A percentile compares a stretch with the other conserved stretches of the same genome.
Conservation (phyloP, 1,140 invertebrate genomes). For the Drosophila pruinosa region DNA sequence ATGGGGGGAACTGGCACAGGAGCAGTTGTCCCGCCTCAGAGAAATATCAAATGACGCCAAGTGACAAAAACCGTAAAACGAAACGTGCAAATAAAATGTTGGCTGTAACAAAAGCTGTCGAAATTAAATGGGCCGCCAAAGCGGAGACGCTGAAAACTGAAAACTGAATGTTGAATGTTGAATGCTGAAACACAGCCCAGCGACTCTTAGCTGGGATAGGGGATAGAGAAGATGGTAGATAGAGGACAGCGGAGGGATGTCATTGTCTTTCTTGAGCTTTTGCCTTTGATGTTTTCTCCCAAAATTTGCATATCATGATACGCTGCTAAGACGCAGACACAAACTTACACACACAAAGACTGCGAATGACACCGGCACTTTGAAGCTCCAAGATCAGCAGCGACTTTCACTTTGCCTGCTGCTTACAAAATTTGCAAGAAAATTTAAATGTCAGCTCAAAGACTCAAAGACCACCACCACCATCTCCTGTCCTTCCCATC, state of each 20-base stretch:
- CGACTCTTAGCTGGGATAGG: background rate
- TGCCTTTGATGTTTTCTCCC: slow-evolving; percentile 43
- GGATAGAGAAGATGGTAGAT: background rate
- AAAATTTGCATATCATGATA: slow-evolving; percentile 78
- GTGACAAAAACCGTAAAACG: slow-evolving; percentile 79
- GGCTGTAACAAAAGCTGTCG: slow-evolving; percentile 80
- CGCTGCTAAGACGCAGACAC: slow-evolving; percentile 34
- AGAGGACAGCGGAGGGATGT: background rate
- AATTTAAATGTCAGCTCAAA: slow-evolving; percentile 42
- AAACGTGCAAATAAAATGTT: slow-evolving; percentile 81
- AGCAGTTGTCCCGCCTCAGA: background rate
- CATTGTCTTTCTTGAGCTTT: slow-evolving; percentile 51
- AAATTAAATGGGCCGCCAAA: slow-evolving; percentile 77
- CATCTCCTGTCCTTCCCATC: background rate
- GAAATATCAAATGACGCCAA: slow-evolving; percentile 75
- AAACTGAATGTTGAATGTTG: background rate
- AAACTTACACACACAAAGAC: slow-evolving; percentile 10
- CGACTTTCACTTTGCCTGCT: slow-evolving; percentile 61
- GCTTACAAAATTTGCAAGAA: slow-evolving; percentile 37
- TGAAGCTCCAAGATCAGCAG: slow-evolving; percentile 41
- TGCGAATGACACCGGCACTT: slow-evolving; percentile 34
- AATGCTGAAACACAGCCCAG: background rate
- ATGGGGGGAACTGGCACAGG: background rate
- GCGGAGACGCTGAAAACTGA: slow-evolving; percentile 22
- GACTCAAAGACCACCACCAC: background rate